Percentiles rank a stretch among this genome's conserved stretches.
phyloP scores from a whole-genome alignment of 2,113 vertebrate species.

The Otis tarda region DNA sequence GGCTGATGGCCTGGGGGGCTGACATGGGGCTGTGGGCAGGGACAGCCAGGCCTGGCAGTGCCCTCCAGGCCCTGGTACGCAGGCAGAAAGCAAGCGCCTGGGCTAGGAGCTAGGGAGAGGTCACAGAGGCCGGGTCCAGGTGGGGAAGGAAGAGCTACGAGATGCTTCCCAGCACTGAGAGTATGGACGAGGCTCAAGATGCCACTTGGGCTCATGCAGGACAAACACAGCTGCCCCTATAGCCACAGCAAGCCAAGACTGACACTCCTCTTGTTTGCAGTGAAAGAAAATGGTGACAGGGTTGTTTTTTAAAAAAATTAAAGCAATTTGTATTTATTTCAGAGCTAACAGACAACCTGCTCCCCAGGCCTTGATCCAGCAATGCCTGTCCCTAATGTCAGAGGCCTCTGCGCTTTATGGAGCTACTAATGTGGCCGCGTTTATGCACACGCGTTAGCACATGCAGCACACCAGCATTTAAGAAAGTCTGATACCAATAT shows the following conservation, averaged over 20 bases:
- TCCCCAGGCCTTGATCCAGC: not conserved
- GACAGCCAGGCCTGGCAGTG: not conserved
- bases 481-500: not conserved
- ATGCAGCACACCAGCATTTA: not conserved
- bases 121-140: accelerated
- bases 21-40: accelerated
- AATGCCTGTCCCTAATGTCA: not conserved
- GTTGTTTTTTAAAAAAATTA: not conserved
- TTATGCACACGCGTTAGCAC: accelerated
- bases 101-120: too few relatives aligned
- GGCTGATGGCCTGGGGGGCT: not conserved
- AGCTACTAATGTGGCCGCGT: accelerated
- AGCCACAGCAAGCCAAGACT: accelerated
- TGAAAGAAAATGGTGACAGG: accelerated
- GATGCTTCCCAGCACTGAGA: accelerated
- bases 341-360: not conserved
- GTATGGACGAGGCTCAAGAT: accelerated
- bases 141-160: accelerated
- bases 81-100: not conserved
- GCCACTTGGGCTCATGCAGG: accelerated
- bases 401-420: not conserved
- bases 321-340: not conserved
- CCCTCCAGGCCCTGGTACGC: accelerated
- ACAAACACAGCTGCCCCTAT: accelerated
- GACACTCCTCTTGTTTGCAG: accelerated